Base-by-base conservation (phyloP, 1,140 invertebrate genomes). In the Glossosoma conforme region DNA sequence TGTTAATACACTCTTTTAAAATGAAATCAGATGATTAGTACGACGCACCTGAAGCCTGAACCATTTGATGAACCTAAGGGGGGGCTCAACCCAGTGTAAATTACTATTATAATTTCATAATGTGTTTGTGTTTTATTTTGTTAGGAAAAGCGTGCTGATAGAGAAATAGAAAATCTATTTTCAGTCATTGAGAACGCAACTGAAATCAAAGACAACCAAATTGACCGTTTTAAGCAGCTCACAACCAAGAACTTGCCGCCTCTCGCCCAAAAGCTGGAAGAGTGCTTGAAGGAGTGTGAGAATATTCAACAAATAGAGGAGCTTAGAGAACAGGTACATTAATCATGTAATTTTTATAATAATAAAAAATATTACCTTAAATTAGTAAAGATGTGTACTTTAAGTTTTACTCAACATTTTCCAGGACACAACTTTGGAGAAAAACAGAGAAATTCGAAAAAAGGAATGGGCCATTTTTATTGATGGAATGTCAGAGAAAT, bases 91-190 rank as follows among this genome's bases (percentile, higher is more conserved):
- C n/a, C n/a, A n/a, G n/a, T n/a, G n/a, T n/a, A n/a, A n/a, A n/a
- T n/a, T n/a, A 44, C 6, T 24, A 14, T 3, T 49, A 42, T 50
- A 5, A 42, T 47, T 41, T 56, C 70, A 28, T 28, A 28, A 6
- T 6, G 24, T 28, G 24, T 28, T n/a, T 42, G 11, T 21, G n/a
- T 2, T 44, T 50, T 45, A n/a, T 33, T 48, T 44, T 58, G 70
- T 75, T 44, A 89, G 86, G 82, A 85, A 61, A 85, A 82, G 63
- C 69, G 88, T 58, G 76, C 77, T 30, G 89, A 93, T 58, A 72
- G 80, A 58, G 89, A 93, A 74, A 82, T 91, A 3, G 82, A 87
- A 63, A 78, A 80, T 56, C 70, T 92, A 42, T 91, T 91, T 66
- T 77, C 79, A 59, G 81, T 86, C 33, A 73, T 90, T 18, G 86